Evolutionary conservation across 2,888 invertebrate genomes (phyloP).

Genomic region (Luffia ferchaultella): DNA sequence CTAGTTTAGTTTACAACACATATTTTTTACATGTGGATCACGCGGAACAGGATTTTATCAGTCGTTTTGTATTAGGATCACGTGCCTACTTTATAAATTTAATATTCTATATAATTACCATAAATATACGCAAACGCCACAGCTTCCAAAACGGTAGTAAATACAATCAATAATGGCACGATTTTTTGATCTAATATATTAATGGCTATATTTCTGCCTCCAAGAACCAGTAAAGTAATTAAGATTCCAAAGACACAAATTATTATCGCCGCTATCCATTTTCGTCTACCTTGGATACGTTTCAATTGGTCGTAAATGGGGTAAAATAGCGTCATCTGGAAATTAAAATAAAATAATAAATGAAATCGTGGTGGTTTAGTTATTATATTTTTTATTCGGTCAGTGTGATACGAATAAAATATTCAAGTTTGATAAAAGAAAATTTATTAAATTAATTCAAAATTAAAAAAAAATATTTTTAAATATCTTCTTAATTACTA

Average conservation of each 20-base stretch:
- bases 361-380: neutral
- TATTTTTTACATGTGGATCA: neutral
- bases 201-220: conserved; percentile 26
- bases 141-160: conserved; percentile 34
- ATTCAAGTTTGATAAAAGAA: neutral
- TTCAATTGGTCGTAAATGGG: conserved; percentile 40
- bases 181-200: conserved; percentile 30
- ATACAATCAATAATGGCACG: conserved; percentile 30
- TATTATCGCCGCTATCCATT: conserved; percentile 30
- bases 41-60: neutral
- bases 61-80: neutral
- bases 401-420: neutral
- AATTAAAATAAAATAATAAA: conserved; percentile 7
- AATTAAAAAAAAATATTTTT: neutral
- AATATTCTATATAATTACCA: conserved; percentile 22
- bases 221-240: conserved; percentile 23
- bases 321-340: conserved; percentile 35
- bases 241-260: conserved; percentile 26
- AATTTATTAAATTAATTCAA: neutral
- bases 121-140: conserved; percentile 40
- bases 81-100: neutral
- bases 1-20: no score
- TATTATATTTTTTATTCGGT: neutral
- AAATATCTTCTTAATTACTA: neutral
- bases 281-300: conserved; percentile 30